Evolutionary conservation across 2,797 vertebrate species (phyloP).

Genomic region (Liparis tanakae): DNA sequence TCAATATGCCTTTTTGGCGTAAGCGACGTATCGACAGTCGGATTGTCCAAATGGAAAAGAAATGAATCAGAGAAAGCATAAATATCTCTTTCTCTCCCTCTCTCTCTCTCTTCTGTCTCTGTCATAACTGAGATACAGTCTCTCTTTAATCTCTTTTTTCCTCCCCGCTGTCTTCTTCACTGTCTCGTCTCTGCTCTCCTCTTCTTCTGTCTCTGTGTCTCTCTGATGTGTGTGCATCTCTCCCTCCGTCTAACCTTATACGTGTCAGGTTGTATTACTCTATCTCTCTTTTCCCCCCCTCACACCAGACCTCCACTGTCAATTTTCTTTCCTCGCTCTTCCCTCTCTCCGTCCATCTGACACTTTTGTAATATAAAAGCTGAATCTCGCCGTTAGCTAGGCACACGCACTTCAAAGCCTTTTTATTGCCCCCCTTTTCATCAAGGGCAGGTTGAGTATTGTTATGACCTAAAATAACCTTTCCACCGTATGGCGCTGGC

Average conservation of each 20-base stretch:
- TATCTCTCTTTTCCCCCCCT: conserved; percentile 21
- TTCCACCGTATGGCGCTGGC: conserved; percentile 50
- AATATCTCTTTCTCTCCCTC: conserved; percentile 31
- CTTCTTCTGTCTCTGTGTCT: conserved; percentile 45
- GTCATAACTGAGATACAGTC: conserved; percentile 30
- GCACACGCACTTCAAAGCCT: conserved; percentile 63
- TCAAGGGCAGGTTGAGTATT: conserved; percentile 59
- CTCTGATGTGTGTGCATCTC: conserved; percentile 37
- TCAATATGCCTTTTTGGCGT: conserved; percentile 29
- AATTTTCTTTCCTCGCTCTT: conserved; percentile 37
- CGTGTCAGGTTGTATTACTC: conserved; percentile 47
- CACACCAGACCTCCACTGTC: conserved; percentile 34
- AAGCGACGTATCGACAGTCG: conserved; percentile 32
- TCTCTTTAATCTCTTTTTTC: conserved; percentile 43
- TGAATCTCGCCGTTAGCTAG: conserved; percentile 66
- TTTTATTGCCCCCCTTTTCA: conserved; percentile 59
- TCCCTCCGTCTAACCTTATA: conserved; percentile 46
- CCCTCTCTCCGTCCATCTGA: conserved; percentile 29
- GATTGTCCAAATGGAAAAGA: conserved; percentile 46
- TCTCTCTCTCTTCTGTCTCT: conserved; percentile 12
- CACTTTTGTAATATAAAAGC: conserved; percentile 63
- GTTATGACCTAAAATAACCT: conserved; percentile 59
- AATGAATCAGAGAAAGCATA: conserved; percentile 49
- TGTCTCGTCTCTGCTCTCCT: conserved; percentile 27
- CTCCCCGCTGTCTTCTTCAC: conserved; percentile 41